Conservation (phyloP, 2,888 invertebrate genomes). For the Clitarchus hookeri region DNA sequence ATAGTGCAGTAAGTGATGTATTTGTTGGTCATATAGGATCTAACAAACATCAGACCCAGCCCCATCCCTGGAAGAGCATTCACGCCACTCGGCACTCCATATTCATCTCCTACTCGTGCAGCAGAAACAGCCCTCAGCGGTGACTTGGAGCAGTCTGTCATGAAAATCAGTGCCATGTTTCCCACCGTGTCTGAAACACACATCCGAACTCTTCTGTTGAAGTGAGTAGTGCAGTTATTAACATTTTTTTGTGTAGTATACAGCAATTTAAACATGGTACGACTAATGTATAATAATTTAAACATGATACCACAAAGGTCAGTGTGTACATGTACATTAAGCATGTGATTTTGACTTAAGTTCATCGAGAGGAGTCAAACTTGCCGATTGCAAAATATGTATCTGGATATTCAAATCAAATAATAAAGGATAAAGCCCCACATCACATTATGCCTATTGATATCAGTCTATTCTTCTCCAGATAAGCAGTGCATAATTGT, state of each 20-base stretch:
- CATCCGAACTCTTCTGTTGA: slow-evolving; percentile 82
- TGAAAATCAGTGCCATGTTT: slow-evolving; percentile 85
- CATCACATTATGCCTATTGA: no score
- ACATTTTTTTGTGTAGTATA: background rate
- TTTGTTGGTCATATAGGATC: slow-evolving; percentile 51
- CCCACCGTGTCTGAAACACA: slow-evolving; percentile 89
- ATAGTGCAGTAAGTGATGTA: background rate
- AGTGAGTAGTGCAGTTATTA: slow-evolving; percentile 67
- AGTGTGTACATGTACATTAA: no score
- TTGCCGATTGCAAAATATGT: no score
- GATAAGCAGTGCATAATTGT: no score
- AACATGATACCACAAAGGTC: background rate
- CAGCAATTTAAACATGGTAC: background rate
- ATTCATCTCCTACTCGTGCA: slow-evolving; percentile 50
- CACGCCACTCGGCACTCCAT: slow-evolving; percentile 53
- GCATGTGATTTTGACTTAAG: no score
- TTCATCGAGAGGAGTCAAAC: no score
- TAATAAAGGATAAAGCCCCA: no score
- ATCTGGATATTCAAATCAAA: no score
- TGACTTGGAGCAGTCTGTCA: slow-evolving; percentile 74
- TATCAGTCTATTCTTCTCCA: no score
- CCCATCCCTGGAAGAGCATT: slow-evolving; percentile 58
- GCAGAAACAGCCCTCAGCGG: slow-evolving; percentile 67
- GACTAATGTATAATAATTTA: background rate
- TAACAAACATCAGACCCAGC: slow-evolving; percentile 55